Conservation (phyloP, 2,888 invertebrate species). For the Cheilosia vernalis region DNA sequence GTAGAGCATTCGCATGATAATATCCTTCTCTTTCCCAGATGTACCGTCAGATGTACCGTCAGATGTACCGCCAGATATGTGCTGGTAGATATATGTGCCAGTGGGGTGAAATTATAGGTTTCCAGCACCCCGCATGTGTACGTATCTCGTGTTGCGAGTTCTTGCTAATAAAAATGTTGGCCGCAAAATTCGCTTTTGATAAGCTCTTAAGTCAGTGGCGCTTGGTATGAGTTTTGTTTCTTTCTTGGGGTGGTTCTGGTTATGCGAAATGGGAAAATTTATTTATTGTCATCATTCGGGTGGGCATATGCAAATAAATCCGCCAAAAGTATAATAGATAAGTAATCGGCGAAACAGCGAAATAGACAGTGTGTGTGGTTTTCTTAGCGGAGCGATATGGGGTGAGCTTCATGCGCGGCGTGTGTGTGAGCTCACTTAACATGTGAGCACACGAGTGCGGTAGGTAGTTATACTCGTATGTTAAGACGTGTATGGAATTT, state of each 20-base stretch:
- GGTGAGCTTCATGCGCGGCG: not conserved
- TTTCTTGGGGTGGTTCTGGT: slow-evolving; percentile 6
- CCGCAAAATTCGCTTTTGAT: slow-evolving; percentile 69
- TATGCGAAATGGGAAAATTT: slow-evolving; percentile 47
- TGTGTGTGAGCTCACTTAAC: slow-evolving; percentile 52
- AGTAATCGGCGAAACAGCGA: slow-evolving; percentile 71
- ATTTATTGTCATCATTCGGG: slow-evolving; percentile 74
- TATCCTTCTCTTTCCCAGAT: slow-evolving; percentile 64
- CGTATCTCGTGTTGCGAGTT: slow-evolving; percentile 38
- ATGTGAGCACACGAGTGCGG: slow-evolving; percentile 59
- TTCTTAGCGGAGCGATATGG: not conserved
- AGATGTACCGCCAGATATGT: slow-evolving; percentile 63
- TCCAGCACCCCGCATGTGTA: slow-evolving; percentile 4
- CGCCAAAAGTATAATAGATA: slow-evolving; percentile 74
- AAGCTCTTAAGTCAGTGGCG: slow-evolving; percentile 72
- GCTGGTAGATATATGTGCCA: slow-evolving; percentile 27
- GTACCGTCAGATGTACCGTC: slow-evolving; percentile 35
- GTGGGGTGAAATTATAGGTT: slow-evolving; percentile 51
- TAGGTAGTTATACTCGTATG: not conserved
- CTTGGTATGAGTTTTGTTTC: slow-evolving; percentile 17
- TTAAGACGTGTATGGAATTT: slow-evolving; percentile 67
- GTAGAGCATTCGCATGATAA: slow-evolving; percentile 71
- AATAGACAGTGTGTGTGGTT: slow-evolving; percentile 58
- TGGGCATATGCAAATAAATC: slow-evolving; percentile 75
- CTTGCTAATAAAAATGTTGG: slow-evolving; percentile 72